phyloP scores from a whole-genome alignment of 2,797 vertebrate species.

The Acrossocheilus wenchowensis region DNA sequence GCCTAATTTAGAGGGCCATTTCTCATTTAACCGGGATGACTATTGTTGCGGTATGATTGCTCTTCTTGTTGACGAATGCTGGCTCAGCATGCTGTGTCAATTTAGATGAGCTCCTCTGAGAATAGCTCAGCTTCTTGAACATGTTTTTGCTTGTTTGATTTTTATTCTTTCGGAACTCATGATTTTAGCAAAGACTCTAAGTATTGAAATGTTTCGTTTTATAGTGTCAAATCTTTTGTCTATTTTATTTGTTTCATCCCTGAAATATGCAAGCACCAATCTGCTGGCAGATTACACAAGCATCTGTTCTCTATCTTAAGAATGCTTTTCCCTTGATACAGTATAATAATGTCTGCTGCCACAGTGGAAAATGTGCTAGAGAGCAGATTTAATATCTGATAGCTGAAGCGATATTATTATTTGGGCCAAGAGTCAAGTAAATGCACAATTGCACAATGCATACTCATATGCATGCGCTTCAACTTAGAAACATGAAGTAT shows the following conservation, averaged over 20 bases:
- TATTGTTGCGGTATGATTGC: constrained; percentile 28
- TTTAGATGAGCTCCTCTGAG: constrained; percentile 22
- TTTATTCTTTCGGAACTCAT: constrained; percentile 22
- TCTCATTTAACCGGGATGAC: constrained; percentile 21
- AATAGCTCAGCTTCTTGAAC: constrained; percentile 27
- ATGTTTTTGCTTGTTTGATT: constrained; percentile 13
- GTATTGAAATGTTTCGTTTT: not conserved
- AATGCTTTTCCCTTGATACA: constrained; percentile 15
- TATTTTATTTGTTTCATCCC: not conserved
- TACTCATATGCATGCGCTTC: not conserved
- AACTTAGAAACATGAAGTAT: not conserved
- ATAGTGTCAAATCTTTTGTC: not conserved
- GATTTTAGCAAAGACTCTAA: constrained; percentile 15
- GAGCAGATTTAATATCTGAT: constrained; percentile 23
- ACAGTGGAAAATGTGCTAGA: not conserved
- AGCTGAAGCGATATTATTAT: not conserved
- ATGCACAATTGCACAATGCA: not conserved
- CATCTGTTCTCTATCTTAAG: constrained; percentile 36
- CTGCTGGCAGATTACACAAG: constrained; percentile 20
- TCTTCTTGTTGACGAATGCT: constrained; percentile 28
- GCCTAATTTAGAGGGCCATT: constrained; percentile 37
- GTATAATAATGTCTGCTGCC: not conserved
- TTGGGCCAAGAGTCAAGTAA: not conserved
- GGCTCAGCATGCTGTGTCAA: constrained; percentile 31
- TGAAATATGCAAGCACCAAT: constrained; percentile 14